A percentile compares a stretch with the other conserved stretches of the same genome.
Evolutionary conservation across 2,113 vertebrate genomes (phyloP).

Genomic region (Centropus bengalensis): DNA sequence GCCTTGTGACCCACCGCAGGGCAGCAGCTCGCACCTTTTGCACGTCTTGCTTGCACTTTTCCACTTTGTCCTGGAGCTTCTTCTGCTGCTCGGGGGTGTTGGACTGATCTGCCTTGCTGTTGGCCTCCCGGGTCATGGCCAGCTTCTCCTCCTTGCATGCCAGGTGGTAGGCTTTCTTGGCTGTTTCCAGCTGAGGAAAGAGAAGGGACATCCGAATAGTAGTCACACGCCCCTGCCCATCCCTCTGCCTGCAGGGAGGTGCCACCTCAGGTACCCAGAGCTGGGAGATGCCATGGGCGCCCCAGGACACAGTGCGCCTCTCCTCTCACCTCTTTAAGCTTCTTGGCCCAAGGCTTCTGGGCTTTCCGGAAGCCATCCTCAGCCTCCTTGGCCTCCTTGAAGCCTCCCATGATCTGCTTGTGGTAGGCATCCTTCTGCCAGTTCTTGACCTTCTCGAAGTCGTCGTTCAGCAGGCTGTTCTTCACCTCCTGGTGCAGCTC

Average conservation of each 20-base stretch:
- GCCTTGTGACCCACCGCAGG: accelerated
- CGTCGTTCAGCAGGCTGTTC: constrained; percentile 90
- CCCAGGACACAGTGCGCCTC: accelerated
- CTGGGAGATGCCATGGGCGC: neutral
- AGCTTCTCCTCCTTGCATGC: constrained; percentile 98
- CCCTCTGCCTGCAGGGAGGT: neutral
- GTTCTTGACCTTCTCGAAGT: constrained; percentile 96
- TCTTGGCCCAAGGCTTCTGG: constrained; percentile 98
- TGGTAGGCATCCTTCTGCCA: constrained; percentile 99
- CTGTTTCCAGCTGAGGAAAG: constrained; percentile 86
- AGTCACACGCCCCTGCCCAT: neutral
- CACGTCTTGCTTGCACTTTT: constrained; percentile 94
- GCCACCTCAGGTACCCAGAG: accelerated
- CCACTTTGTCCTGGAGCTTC: constrained; percentile 97
- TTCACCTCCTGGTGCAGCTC: constrained; percentile 97
- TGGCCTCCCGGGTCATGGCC: constrained; percentile 90
- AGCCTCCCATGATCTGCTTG: constrained; percentile 98
- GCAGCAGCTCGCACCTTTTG: constrained; percentile 82
- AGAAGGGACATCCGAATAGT: neutral
- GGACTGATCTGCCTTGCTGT: constrained; percentile 91
- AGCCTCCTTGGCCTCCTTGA: constrained; percentile 97
- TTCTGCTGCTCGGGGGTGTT: constrained; percentile 94
- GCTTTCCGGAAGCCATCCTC: constrained; percentile 98
- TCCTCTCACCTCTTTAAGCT: constrained; percentile 92
- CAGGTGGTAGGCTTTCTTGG: constrained; percentile 95